A percentile compares a stretch with the other conserved stretches of the same genome.
Conservation (phyloP, 1,140 invertebrate genomes). For the Papilio helenus region DNA sequence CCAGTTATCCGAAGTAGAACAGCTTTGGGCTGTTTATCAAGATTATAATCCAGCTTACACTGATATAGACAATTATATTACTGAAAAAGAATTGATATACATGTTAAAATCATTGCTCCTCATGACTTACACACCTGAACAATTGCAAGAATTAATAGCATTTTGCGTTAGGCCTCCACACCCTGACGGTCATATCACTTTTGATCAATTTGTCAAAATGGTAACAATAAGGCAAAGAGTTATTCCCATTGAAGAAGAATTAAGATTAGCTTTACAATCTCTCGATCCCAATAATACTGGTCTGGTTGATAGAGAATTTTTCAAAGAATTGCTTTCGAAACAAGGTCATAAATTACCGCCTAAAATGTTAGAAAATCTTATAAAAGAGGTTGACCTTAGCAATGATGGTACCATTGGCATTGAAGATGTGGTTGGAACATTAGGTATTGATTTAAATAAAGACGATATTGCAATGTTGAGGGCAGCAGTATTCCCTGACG, state of each 20-base stretch:
- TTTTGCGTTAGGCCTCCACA: conserved; percentile 71
- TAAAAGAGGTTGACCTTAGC: conserved; percentile 75
- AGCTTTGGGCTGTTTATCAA: conserved; percentile 73
- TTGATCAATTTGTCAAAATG: conserved; percentile 74
- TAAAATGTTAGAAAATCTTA: conserved; percentile 65
- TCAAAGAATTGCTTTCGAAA: conserved; percentile 64
- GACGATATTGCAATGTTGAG: conserved; percentile 70
- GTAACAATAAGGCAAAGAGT: conserved; percentile 72
- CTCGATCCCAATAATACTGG: conserved; percentile 67
- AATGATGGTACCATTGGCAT: conserved; percentile 75
- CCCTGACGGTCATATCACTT: conserved; percentile 69
- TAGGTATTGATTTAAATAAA: conserved; percentile 74
- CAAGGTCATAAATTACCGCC: conserved; percentile 68
- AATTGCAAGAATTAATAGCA: conserved; percentile 68
- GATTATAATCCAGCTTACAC: conserved; percentile 75
- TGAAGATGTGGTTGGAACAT: conserved; percentile 74
- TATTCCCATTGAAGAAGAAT: conserved; percentile 70
- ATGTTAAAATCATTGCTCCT: conserved; percentile 73
- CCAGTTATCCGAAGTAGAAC: conserved; percentile 71
- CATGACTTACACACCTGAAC: conserved; percentile 72
- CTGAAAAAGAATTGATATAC: conserved; percentile 73
- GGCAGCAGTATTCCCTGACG: conserved; percentile 53
- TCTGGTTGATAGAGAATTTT: conserved; percentile 63
- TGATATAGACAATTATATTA: conserved; percentile 70
- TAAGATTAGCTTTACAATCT: conserved; percentile 66